Evolutionary conservation across 1,140 invertebrate species (phyloP), one percentile per base, ranked within the genome.

Genomic region (Diploscapter pachys): DNA sequence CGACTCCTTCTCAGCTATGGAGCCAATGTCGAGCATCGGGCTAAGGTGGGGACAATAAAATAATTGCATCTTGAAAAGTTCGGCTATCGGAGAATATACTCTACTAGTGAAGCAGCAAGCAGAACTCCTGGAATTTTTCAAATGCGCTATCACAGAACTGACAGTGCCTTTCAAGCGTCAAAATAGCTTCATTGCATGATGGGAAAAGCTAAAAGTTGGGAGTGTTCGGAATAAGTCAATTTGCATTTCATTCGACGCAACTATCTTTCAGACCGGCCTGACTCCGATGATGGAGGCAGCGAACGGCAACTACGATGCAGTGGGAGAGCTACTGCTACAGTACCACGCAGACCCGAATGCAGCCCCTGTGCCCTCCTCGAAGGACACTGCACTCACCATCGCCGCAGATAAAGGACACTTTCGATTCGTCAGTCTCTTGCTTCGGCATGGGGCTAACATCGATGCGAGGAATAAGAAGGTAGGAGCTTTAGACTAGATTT

Each of bases 201-300:
- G 31, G 31, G 31, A 31, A 31, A 31, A 31, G 31, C 1, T 31
- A 31, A 31, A 31, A 31, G 31, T 31, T 31, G 31, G 0, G 31
- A 31, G 31, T 31, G 31, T 31, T 31, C 31, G 31, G 31, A 31
- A 31, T 31, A 31, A 31, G 31, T 31, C 31, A 1, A 31, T 31
- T 31, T 31, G 31, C 31, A 31, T 31, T 31, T 31, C 31, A 31
- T 31, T 31, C 31, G 1, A 31, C 31, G 1, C 31, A 31, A n/a
- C n/a, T n/a, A n/a, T n/a, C n/a, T 76, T 80, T 68, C 80, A 92
- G 90, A 99, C 96, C 73, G 96, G 96, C 5, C 87, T 99, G 50
- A 99, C 96, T 4, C 96, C 96, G 3, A 87, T 99, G 2, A 99
- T 99, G 97, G 97, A 99, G 88, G 96, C 96, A 67, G 96, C 97